Evolutionary conservation across 2,113 vertebrate species (phyloP).

Genomic region (Dendropsophus ebraccatus): DNA sequence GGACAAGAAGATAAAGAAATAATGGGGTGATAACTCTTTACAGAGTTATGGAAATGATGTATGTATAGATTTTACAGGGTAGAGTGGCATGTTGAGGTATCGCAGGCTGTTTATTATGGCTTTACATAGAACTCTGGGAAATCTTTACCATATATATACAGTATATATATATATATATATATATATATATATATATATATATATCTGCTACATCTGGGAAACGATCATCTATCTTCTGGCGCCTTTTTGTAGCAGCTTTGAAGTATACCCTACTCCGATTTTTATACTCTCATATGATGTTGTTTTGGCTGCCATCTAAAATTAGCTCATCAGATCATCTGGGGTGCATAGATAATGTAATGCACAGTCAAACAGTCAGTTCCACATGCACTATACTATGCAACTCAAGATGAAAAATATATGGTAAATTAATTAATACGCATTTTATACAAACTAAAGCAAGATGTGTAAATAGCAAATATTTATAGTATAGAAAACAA

Average conservation of each 20-base stretch:
- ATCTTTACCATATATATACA: background rate
- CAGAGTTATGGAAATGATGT: background rate
- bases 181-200: no score
- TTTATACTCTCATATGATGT: background rate
- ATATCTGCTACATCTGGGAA: no score
- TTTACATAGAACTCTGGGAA: background rate
- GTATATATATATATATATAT: no score
- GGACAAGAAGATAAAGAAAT: background rate
- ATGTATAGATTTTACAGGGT: background rate
- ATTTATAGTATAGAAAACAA: background rate
- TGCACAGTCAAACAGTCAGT: background rate
- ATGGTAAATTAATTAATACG: background rate
- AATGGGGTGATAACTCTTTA: background rate
- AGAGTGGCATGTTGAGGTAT: background rate
- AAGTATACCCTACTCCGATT: background rate
- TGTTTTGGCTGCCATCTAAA: slow-evolving; percentile 24
- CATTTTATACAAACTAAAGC: background rate
- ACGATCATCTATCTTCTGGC: background rate
- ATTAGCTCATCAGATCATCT: slow-evolving; percentile 25
- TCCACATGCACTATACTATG: background rate
- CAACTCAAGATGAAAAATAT: background rate
- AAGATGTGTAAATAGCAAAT: background rate
- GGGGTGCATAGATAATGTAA: background rate
- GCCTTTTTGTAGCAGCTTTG: background rate
- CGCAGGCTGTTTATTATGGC: background rate